phyloP scores from a whole-genome alignment of 2,888 invertebrate species.

The Caenorhabditis japonica region DNA sequence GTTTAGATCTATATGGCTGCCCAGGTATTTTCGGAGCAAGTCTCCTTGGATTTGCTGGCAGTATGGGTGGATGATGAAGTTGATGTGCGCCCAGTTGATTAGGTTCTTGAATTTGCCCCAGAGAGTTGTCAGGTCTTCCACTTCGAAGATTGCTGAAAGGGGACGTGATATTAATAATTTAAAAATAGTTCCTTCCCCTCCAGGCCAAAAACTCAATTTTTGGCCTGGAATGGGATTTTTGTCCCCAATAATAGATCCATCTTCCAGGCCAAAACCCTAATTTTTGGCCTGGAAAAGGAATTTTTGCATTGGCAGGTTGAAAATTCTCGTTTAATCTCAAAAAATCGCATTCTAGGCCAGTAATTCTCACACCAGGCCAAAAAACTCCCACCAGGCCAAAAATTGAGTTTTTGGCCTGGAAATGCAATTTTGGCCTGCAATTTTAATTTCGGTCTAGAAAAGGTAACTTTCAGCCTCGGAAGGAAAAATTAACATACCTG shows the following conservation, averaged over 20 bases:
- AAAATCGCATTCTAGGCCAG: too few species aligned
- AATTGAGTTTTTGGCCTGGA: too few species aligned
- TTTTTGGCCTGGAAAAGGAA: neutral
- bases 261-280: neutral
- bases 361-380: too few species aligned
- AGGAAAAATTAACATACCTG: too few species aligned
- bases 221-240: too few species aligned
- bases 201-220: too few species aligned
- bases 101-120: constrained; percentile 33
- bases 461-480: too few species aligned
- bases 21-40: constrained; percentile 21
- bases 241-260: neutral
- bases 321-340: too few species aligned
- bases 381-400: too few species aligned
- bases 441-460: too few species aligned
- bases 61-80: constrained; percentile 29
- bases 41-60: neutral
- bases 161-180: neutral
- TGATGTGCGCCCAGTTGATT: constrained; percentile 36
- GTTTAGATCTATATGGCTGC: neutral
- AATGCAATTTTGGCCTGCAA: too few species aligned
- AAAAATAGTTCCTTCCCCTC: neutral
- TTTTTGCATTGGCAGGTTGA: neutral
- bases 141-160: constrained; percentile 38
- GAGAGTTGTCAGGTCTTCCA: constrained; percentile 25